Evolutionary conservation across 2,797 vertebrate species (phyloP), one percentile per base, ranked within the genome.

Genomic region (Semotilus atromaculatus): DNA sequence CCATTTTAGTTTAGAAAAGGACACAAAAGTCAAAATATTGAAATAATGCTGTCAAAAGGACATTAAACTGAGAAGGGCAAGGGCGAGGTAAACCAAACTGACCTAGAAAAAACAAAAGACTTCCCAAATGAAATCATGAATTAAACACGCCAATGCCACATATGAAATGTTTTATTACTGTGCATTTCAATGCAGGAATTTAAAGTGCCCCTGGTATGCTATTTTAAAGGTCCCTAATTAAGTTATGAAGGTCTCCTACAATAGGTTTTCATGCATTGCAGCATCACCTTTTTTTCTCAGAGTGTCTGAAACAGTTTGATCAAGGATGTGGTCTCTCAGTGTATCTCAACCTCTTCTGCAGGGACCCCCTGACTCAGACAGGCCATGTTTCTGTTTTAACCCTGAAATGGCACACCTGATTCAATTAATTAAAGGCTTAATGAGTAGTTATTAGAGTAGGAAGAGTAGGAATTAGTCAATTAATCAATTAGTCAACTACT

Each of bases 31-130:
- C 34, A 23, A 60, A 73, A 62, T 18, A 67, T 29, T 64, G 76
- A 68, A 53, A 80, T 58, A 3, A 68, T 60, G 26, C 53, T 62
- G 38, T 45, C n/a, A 60, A 72, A 43, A 38, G 53, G 18, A 82
- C 34, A 82, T 48, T 60, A 73, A 73, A 62, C 53, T 82, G 38
- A 81, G 40, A 82, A 51, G 34, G 51, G 31, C 70, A 64, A n/a
- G 7, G 67, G 36, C 3, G 3, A 62, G 5, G 21, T 72, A 72
- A 82, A 72, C 7, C 58, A 82, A 48, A 19, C 48, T 45, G 70
- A 72, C 40, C 43, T 11, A 51, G 58, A 74, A 71, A 43, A 81
- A 55, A 14, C 36, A 38, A 58, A 38, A 38, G 43, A 23, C 58
- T 21, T 79, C 9, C 55, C 58, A 62, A 6, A 9, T 78, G 4